These are phyloP conservation scores for Glandiceps talaboti DNA, from an alignment of 53 echinoderm and acorn worm species.

Conservation along the genomic window DNA sequence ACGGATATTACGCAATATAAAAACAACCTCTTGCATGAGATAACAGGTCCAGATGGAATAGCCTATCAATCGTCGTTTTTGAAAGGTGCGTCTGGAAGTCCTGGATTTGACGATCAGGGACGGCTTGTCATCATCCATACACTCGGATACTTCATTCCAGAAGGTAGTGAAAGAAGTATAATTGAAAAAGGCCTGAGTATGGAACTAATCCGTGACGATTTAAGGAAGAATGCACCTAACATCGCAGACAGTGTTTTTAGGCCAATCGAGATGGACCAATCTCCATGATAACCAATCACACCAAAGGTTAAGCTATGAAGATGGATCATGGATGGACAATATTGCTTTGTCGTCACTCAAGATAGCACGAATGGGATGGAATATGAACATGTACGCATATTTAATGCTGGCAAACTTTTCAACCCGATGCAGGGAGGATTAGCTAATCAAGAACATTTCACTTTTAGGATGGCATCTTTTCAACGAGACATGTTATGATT, in stretches of 20 bases:
- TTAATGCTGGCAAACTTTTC: too few species aligned
- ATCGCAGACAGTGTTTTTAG: not conserved
- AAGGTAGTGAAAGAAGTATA: not conserved
- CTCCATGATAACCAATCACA: too few species aligned
- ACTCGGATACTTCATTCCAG: not conserved
- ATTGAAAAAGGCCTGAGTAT: not conserved
- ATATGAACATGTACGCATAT: too few species aligned
- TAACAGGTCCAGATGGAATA: not conserved
- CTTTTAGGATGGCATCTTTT: too few species aligned
- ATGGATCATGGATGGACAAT: too few species aligned
- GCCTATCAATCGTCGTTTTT: not conserved
- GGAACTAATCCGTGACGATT: not conserved
- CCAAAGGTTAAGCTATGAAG: too few species aligned
- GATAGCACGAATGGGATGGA: too few species aligned
- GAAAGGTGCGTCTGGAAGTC: not conserved
- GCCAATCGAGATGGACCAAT: too few species aligned
- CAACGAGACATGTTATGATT: too few species aligned
- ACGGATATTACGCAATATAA: not conserved
- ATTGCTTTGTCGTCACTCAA: too few species aligned
- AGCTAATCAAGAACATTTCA: too few species aligned
- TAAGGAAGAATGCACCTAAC: not conserved
- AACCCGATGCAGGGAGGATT: too few species aligned
- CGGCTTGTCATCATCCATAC: not conserved
- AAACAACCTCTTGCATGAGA: not conserved
- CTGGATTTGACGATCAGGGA: not conserved